Evolutionary conservation across 1,140 invertebrate species (phyloP).

Genomic region (Papilio machaon): DNA sequence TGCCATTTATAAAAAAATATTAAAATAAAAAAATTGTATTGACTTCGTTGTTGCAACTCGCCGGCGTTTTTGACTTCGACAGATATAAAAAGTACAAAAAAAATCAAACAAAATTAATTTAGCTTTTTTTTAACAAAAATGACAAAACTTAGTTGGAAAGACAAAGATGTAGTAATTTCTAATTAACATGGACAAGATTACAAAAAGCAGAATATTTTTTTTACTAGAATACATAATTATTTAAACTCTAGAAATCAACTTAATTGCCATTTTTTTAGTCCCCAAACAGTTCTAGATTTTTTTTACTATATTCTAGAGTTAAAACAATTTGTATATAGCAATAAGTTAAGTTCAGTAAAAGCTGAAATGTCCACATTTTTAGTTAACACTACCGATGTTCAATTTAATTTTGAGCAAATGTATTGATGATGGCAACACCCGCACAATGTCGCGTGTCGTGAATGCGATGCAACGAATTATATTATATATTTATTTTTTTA

Average conservation of each 20-base stretch:
- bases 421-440: slow-evolving; percentile 19
- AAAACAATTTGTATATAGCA: neutral
- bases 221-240: neutral
- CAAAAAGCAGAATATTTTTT: neutral
- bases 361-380: neutral
- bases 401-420: slow-evolving; percentile 38
- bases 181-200: neutral
- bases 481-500: slow-evolving; percentile 30
- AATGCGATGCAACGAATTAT: slow-evolving; percentile 51
- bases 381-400: slow-evolving; percentile 1
- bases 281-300: neutral
- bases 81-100: neutral
- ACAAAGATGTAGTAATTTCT: neutral
- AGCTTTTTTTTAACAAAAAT: neutral
- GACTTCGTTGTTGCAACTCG: neutral
- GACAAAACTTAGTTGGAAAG: neutral
- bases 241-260: neutral
- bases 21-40: slow-evolving; percentile 1
- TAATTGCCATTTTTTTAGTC: neutral
- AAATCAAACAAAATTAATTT: neutral
- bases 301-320: neutral
- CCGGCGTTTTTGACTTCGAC: neutral
- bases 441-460: slow-evolving; percentile 24
- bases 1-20: neutral
- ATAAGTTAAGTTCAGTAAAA: neutral